Evolutionary conservation across 2,113 vertebrate species (phyloP), one percentile per base, ranked within the genome.

Genomic region (Clinocottus analis): DNA sequence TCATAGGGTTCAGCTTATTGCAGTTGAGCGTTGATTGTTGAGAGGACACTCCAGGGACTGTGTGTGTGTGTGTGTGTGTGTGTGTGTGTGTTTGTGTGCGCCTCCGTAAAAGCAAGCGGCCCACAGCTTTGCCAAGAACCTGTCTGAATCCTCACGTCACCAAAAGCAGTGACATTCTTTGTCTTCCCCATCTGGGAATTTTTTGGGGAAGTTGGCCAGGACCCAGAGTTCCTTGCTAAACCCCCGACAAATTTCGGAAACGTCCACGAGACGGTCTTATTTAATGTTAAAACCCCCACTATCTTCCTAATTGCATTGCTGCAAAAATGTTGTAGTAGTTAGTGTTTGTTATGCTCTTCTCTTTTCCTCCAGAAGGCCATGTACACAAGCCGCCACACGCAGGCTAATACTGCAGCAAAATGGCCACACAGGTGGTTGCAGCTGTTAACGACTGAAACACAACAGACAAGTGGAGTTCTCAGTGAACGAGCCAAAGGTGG

Each of bases 381-480:
- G n/a, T 45, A 31, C 79, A 43, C 23, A 21, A 19, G 55, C 70
- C 13, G 4, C 69, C 53, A 56, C 72, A 51, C 62, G 43, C 58
- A 27, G 53, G 47, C 83, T 61, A 66, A 82, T n/a, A 31, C 81
- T 81, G 86, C 89, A 85, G 89, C 87, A 90, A 90, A 90, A 90
- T 69, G 87, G 86, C 89, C 84, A 76, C 85, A 84, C 84, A 88
- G 87, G 92, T 91, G 92, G 90, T 85, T 79, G 47, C 84, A 82
- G 85, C 73, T 76, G 88, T 85, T 87, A 83, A 88, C 70, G 83
- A 82, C 65, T 41, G 59, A 81, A 43, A 82, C 85, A 78, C 80
- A 47, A 72, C 81, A 60, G 80, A 91, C 83, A 68, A 85, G 85
- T 72, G 66, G 78, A 75, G 85, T 80, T 80, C 79, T 82, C 43